Percentiles rank a stretch among this genome's conserved stretches.
phyloP scores from a whole-genome alignment of 2,113 vertebrate species.

The Pogona vitticeps region DNA sequence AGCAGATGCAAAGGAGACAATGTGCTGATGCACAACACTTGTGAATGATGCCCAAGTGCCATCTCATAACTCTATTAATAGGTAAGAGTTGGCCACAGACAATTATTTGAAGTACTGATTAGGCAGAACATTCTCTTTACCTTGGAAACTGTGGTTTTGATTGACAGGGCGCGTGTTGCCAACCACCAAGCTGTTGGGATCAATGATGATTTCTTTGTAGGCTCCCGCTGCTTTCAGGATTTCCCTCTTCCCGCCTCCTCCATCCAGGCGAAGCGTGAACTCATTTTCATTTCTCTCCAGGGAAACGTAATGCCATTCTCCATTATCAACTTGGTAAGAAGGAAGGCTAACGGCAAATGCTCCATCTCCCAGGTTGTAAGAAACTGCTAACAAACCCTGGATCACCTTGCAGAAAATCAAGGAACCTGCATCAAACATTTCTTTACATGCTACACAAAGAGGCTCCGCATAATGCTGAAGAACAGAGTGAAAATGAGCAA shows the following conservation, averaged over 20 bases:
- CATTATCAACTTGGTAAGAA: slow-evolving; percentile 84
- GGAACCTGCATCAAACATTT: slow-evolving; percentile 20
- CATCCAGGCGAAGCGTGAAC: slow-evolving; percentile 83
- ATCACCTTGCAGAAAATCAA: slow-evolving; percentile 74
- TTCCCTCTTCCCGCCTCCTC: slow-evolving; percentile 85
- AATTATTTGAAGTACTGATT: not conserved
- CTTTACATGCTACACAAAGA: not conserved
- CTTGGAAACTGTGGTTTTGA: slow-evolving; percentile 86
- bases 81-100: not conserved
- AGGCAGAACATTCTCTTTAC: slow-evolving; percentile 61
- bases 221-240: slow-evolving; percentile 73
- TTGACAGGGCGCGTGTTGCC: slow-evolving; percentile 80
- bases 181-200: slow-evolving; percentile 81
- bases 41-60: not conserved
- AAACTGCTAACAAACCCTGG: slow-evolving; percentile 81
- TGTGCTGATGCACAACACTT: too few species aligned
- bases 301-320: slow-evolving; percentile 87
- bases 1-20: not conserved
- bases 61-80: not conserved
- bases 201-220: slow-evolving; percentile 85
- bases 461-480: not conserved
- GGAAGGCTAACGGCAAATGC: slow-evolving; percentile 82
- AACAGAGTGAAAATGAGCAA: not conserved
- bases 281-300: slow-evolving; percentile 88
- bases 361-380: slow-evolving; percentile 89